Evolutionary conservation across 2,797 vertebrate species (phyloP).

Genomic region (Heteromormyrus szaboi): DNA sequence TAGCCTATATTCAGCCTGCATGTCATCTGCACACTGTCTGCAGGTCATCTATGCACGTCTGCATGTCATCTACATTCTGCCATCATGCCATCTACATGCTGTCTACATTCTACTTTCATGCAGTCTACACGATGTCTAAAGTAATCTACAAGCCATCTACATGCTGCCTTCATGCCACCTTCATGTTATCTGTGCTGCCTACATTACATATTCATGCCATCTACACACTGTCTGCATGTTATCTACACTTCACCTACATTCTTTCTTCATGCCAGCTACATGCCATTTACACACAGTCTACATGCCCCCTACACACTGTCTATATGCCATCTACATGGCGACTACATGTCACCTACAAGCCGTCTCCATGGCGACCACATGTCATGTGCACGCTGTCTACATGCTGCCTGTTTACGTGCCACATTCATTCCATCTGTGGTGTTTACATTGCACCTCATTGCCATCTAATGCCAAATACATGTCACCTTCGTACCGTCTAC

Average conservation of each 20-base stretch:
- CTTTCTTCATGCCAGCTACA: neutral
- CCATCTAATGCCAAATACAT: neutral
- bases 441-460: neutral
- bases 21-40: no score
- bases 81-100: neutral
- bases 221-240: neutral
- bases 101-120: neutral
- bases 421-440: neutral
- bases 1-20: neutral
- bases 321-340: neutral
- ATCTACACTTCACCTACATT: neutral
- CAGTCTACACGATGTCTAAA: neutral
- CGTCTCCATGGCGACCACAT: neutral
- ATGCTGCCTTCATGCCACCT: neutral
- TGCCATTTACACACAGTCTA: neutral
- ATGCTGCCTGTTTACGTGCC: neutral
- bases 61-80: neutral
- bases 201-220: neutral
- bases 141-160: neutral
- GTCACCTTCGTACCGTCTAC: no score
- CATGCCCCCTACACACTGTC: neutral
- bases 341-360: neutral
- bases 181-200: neutral
- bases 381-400: neutral
- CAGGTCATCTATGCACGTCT: neutral